phyloP scores from a whole-genome alignment of 2,113 vertebrate species.

The Tonatia bakeri region DNA sequence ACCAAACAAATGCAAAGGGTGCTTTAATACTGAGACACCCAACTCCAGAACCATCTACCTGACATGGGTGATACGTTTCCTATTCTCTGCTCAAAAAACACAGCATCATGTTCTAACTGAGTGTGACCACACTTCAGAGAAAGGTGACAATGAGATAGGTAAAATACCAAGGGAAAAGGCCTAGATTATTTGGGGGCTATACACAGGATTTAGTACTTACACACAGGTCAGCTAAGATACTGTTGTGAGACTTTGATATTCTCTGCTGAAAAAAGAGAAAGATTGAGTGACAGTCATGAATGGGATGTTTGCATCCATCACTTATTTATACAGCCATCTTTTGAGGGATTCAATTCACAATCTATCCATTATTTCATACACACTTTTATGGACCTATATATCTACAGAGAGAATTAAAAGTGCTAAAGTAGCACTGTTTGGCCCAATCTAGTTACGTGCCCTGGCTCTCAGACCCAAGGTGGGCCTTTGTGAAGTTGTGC shows the following conservation, averaged over 20 bases:
- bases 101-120: rapidly evolving
- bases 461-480: too few relatives aligned
- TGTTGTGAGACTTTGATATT: not conserved
- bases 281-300: not conserved
- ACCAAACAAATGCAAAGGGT: not conserved
- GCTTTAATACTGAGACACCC: not conserved
- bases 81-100: too few relatives aligned
- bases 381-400: not conserved
- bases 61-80: not conserved
- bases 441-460: too few relatives aligned
- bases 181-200: too few relatives aligned
- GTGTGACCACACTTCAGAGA: not conserved
- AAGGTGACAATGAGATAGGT: not conserved
- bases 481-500: too few relatives aligned
- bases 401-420: too few relatives aligned
- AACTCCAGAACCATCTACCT: not conserved
- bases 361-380: not conserved
- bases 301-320: not conserved
- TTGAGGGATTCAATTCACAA: not conserved
- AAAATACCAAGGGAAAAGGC: not conserved
- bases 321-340: not conserved
- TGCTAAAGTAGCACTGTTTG: too few relatives aligned
- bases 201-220: slow-evolving; percentile 38
- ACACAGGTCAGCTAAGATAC: not conserved
- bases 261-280: slow-evolving; percentile 17